Conservation (phyloP, 2,113 vertebrate genomes). For the Sus scrofa region T2T-Sscrofa CM000812.6:7929501-7930000, state of each 20-base stretch:
- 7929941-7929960: not conserved
- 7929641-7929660: not conserved
- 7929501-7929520: not conserved
- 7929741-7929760: too few relatives aligned
- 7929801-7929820: not conserved
- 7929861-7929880: not conserved
- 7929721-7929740: not conserved
- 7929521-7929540: not conserved
- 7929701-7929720: rapidly evolving
- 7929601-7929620: not conserved
- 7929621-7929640: not conserved
- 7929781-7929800: not conserved
- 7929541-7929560: not conserved
- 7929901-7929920: too few relatives aligned
- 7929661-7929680: not conserved
- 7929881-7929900: not conserved
- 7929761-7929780: too few relatives aligned
- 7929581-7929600: not conserved
- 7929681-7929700: not conserved
- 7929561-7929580: not conserved
- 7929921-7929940: not conserved
- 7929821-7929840: not conserved
- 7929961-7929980: not conserved
- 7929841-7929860: not conserved
- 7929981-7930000: not conserved